These are phyloP conservation scores for Ophonus ardosiacus DNA, from an alignment of 2,888 invertebrate species.

Conservation along the genomic window DNA sequence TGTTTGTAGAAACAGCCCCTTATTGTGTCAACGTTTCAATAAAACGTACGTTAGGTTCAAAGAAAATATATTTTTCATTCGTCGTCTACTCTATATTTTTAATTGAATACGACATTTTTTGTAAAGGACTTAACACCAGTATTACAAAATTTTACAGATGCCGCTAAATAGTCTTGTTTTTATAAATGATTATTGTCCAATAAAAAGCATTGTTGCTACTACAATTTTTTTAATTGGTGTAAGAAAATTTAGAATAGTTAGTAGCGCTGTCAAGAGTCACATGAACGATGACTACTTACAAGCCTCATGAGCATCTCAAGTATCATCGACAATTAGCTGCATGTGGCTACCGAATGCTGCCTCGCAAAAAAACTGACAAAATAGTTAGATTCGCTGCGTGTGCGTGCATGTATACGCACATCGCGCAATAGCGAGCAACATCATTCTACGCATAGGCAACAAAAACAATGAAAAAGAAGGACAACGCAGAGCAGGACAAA, in stretches of 20 bases:
- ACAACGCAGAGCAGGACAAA: slow-evolving; percentile 44
- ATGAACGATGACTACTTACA: no score
- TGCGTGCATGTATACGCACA: slow-evolving; percentile 18
- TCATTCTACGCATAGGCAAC: slow-evolving; percentile 12
- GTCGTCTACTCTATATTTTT: no score
- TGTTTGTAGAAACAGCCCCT: no score
- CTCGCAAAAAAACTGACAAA: slow-evolving; percentile 27
- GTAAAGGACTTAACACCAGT: no score
- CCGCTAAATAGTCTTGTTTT: no score
- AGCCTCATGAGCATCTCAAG: slow-evolving; percentile 22
- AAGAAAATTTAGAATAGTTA: slow-evolving; percentile 38
- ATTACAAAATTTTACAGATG: no score
- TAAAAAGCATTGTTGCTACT: background rate
- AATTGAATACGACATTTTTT: no score
- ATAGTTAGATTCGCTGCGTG: slow-evolving; percentile 21
- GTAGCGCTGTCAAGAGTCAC: slow-evolving; percentile 1
- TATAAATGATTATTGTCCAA: no score
- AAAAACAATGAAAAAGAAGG: slow-evolving; percentile 50
- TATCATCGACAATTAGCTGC: slow-evolving; percentile 37
- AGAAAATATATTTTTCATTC: no score
- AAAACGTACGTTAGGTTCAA: no score
- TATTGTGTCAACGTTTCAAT: no score
- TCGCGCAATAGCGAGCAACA: slow-evolving; percentile 25
- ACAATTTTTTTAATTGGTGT: slow-evolving; percentile 12
- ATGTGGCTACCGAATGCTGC: slow-evolving; percentile 41